phyloP scores from a whole-genome alignment of 2,888 invertebrate species.

The Leucozona laternaria region DNA sequence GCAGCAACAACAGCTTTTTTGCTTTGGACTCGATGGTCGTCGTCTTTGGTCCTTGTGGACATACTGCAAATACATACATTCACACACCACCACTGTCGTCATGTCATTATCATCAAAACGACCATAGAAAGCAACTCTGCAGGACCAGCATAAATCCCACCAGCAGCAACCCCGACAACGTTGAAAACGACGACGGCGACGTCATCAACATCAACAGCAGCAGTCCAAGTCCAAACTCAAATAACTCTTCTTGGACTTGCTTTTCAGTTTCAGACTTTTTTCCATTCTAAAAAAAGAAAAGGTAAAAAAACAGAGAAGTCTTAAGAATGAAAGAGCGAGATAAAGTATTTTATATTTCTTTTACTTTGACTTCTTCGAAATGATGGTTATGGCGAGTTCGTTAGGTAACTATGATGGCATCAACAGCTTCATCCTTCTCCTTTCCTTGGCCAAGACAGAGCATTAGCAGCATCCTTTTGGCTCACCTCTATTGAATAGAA shows the following conservation, averaged over 20 bases:
- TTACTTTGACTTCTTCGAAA: constrained; percentile 25
- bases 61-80: not conserved
- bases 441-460: not conserved
- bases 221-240: constrained; percentile 47
- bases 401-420: constrained; percentile 31
- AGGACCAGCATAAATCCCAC: constrained; percentile 28
- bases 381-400: constrained; percentile 33
- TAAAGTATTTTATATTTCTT: constrained; percentile 21
- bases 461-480: constrained; percentile 15
- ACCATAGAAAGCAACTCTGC: constrained; percentile 39
- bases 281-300: not conserved
- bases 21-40: constrained; percentile 32
- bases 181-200: not conserved
- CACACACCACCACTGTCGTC: constrained; percentile 12
- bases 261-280: constrained; percentile 42
- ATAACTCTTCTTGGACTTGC: constrained; percentile 63
- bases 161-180: constrained; percentile 33
- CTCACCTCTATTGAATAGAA: constrained; percentile 23
- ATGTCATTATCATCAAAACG: constrained; percentile 50
- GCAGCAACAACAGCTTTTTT: constrained; percentile 47
- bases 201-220: constrained; percentile 41
- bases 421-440: not conserved
- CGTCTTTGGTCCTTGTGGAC: constrained; percentile 41
- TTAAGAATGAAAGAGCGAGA: constrained; percentile 19
- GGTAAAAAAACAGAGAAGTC: not conserved